Conservation (phyloP, 53 echinoderm and acorn worm genomes). For the Echinarachnius parma region DNA sequence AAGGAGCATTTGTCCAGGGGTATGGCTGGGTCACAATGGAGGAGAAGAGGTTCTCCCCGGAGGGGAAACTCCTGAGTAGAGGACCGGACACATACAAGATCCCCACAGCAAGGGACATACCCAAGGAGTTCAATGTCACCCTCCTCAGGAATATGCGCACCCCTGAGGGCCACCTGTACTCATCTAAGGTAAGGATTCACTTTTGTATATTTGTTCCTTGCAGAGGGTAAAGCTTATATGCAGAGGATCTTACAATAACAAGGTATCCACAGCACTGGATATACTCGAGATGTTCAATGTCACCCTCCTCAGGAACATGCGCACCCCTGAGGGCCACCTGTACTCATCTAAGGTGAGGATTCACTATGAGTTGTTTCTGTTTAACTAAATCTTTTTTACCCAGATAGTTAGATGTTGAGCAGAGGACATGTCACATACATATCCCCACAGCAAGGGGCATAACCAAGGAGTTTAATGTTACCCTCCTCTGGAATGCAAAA, state of each 20-base stretch:
- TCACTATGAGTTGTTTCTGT: too few species aligned
- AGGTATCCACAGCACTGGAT: constrained; percentile 19
- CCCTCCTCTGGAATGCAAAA: constrained; percentile 29
- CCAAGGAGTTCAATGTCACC: constrained; percentile 48
- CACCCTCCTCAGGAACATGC: constrained; percentile 29
- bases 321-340: constrained; percentile 16
- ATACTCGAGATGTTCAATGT: constrained; percentile 40
- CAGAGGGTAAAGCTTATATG: constrained; percentile 18
- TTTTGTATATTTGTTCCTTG: too few species aligned
- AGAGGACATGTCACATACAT: constrained; percentile 24
- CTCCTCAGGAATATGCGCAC: constrained; percentile 21
- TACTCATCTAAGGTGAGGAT: constrained; percentile 40
- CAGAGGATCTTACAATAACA: constrained; percentile 21
- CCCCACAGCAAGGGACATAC: constrained; percentile 20
- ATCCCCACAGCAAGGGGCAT: constrained; percentile 25
- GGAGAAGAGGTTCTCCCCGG: constrained; percentile 18
- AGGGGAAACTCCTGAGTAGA: constrained; percentile 21
- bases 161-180: constrained; percentile 25
- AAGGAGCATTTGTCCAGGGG: constrained; percentile 43
- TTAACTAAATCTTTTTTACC: too few species aligned
- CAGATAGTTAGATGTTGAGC: constrained; percentile 16
- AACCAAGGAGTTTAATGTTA: constrained; percentile 43
- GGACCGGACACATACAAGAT: constrained; percentile 41
- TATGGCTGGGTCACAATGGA: constrained; percentile 43
- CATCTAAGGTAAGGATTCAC: constrained; percentile 38